phyloP scores from a whole-genome alignment of 2,797 vertebrate genomes.

The Linurgus olivaceus region DNA sequence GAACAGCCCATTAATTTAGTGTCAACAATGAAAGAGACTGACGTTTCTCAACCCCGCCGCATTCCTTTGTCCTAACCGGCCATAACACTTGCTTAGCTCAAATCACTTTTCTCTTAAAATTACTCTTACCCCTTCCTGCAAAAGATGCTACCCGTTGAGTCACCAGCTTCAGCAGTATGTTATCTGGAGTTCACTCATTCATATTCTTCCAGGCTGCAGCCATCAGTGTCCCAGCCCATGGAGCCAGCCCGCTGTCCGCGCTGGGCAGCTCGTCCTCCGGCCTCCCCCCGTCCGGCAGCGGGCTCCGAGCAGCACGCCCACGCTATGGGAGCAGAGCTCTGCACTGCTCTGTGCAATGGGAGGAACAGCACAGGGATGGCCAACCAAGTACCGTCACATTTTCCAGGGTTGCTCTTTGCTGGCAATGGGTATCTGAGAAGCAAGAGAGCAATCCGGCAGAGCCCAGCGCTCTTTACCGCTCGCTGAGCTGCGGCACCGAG shows the following conservation, averaged over 20 bases:
- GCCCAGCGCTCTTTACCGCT: rapidly evolving
- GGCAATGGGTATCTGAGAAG: background rate
- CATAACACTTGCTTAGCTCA: background rate
- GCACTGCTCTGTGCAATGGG: background rate
- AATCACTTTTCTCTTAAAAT: background rate
- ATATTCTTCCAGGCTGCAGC: background rate
- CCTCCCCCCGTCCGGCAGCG: background rate
- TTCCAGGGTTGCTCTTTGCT: background rate
- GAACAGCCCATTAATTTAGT: background rate
- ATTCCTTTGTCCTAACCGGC: background rate
- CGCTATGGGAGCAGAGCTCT: rapidly evolving
- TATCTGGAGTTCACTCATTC: background rate
- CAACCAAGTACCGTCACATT: background rate
- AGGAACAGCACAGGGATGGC: background rate
- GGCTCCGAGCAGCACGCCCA: background rate
- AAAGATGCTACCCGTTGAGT: background rate
- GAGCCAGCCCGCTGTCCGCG: rapidly evolving
- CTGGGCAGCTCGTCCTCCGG: rapidly evolving
- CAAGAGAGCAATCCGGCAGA: background rate
- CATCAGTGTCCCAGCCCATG: rapidly evolving
- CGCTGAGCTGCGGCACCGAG: rapidly evolving
- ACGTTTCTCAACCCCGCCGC: background rate
- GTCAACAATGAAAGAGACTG: background rate
- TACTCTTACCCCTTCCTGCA: background rate
- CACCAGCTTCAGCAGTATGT: background rate